phyloP scores from a whole-genome alignment of 2,113 vertebrate genomes.

The Nasalis larvatus region DNA sequence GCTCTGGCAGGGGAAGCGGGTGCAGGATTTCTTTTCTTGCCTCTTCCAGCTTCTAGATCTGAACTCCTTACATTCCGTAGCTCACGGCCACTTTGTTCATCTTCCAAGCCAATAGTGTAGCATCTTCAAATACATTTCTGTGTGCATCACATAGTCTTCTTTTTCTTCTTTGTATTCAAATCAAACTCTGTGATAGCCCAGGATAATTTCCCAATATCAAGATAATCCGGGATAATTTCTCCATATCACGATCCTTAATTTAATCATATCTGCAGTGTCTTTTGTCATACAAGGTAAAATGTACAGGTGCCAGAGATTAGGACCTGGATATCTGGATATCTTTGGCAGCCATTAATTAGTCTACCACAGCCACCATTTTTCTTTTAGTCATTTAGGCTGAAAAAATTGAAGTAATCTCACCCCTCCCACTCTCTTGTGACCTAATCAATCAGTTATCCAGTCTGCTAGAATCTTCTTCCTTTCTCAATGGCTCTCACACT shows the following conservation, averaged over 20 bases:
- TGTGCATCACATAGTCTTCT: neutral
- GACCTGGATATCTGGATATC: neutral
- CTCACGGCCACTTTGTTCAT: neutral
- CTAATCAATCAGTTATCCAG: neutral
- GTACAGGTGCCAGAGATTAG: neutral
- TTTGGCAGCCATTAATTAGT: neutral
- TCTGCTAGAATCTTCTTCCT: neutral
- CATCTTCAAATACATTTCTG: neutral
- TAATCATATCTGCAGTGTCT: neutral
- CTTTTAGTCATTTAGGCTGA: neutral
- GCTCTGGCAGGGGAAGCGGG: neutral
- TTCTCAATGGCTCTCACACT: neutral
- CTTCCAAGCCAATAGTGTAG: neutral
- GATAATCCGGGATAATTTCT: neutral
- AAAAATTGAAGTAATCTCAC: neutral
- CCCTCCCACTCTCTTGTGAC: neutral
- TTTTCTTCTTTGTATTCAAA: neutral
- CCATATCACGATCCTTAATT: neutral
- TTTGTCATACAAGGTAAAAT: neutral
- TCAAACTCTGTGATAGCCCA: neutral
- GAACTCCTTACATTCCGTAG: neutral
- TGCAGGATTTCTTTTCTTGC: neutral
- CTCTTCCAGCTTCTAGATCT: neutral
- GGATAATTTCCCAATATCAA: neutral
- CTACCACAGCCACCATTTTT: neutral